phyloP scores from a whole-genome alignment of 1,140 invertebrate species.

The Drosophila orosa region DNA sequence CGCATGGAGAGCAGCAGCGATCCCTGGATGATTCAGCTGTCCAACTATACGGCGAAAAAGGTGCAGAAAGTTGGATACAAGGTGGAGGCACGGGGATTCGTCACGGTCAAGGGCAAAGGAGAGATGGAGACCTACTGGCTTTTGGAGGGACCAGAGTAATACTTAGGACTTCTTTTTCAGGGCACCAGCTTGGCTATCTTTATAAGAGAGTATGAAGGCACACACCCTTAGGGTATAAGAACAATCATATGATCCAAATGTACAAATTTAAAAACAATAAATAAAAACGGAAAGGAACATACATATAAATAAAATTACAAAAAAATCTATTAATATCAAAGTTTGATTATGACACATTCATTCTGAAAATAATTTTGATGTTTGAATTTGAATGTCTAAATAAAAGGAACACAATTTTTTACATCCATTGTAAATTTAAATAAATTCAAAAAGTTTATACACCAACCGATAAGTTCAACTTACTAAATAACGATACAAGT shows the following conservation, averaged over 20 bases:
- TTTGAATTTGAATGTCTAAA: too few relatives aligned
- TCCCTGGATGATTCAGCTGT: conserved; percentile 83
- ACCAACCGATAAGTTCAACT: background rate
- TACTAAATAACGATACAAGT: background rate
- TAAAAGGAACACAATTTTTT: background rate
- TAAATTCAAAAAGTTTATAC: background rate
- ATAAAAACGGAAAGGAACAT: background rate
- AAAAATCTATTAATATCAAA: too few relatives aligned
- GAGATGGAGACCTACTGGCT: conserved; percentile 95
- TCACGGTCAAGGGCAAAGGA: conserved; percentile 94
- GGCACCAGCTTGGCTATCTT: conserved; percentile 8
- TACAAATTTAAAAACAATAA: conserved; percentile 8
- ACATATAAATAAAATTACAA: too few relatives aligned
- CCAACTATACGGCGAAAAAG: conserved; percentile 79
- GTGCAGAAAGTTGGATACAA: conserved; percentile 86
- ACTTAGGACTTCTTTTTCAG: background rate
- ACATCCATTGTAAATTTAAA: too few relatives aligned
- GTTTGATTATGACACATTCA: background rate
- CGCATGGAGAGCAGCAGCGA: conserved; percentile 88
- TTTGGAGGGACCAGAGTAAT: conserved; percentile 60
- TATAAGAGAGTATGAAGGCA: background rate
- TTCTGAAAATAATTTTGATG: too few relatives aligned
- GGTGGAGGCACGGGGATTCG: conserved; percentile 88
- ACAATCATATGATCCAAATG: conserved; percentile 1
- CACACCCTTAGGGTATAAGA: background rate